Conservation (phyloP, 2,888 invertebrate genomes). For the Agrotis puta region DNA sequence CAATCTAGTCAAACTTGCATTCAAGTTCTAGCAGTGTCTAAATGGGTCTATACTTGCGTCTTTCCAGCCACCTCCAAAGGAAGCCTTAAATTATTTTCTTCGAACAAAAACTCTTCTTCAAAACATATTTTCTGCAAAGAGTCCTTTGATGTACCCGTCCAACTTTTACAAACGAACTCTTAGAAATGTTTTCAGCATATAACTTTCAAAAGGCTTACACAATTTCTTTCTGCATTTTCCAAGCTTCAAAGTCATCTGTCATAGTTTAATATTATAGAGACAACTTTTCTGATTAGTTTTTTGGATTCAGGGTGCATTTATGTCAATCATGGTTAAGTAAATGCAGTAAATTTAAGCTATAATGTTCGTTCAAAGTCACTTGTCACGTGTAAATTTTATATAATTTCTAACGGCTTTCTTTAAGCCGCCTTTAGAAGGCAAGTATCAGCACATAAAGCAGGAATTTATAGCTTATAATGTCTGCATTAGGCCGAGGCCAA, state of each 20-base stretch:
- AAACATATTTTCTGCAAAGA: slow-evolving; percentile 7
- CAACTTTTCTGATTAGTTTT: slow-evolving; percentile 3
- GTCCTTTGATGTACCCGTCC: slow-evolving; percentile 13
- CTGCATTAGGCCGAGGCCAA: no score
- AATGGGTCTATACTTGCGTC: neutral
- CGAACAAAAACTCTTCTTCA: neutral
- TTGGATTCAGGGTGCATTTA: slow-evolving; percentile 1
- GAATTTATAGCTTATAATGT: no score
- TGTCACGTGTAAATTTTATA: neutral
- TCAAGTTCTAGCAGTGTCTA: no score
- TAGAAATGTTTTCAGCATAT: slow-evolving; percentile 2
- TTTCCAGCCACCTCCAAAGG: neutral
- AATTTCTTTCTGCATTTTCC: slow-evolving; percentile 20
- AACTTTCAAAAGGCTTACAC: slow-evolving; percentile 12
- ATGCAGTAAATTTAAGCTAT: neutral
- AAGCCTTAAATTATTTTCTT: neutral
- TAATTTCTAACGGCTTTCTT: neutral
- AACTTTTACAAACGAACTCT: slow-evolving; percentile 10
- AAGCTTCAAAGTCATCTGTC: slow-evolving; percentile 19
- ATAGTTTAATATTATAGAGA: slow-evolving; percentile 22
- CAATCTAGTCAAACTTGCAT: no score
- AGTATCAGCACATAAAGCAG: no score
- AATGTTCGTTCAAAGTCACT: neutral
- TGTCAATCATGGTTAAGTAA: slow-evolving; percentile 6
- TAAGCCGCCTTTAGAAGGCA: neutral